Conservation (phyloP, 2,888 invertebrate genomes). For the Cremastinae sp. region DNA sequence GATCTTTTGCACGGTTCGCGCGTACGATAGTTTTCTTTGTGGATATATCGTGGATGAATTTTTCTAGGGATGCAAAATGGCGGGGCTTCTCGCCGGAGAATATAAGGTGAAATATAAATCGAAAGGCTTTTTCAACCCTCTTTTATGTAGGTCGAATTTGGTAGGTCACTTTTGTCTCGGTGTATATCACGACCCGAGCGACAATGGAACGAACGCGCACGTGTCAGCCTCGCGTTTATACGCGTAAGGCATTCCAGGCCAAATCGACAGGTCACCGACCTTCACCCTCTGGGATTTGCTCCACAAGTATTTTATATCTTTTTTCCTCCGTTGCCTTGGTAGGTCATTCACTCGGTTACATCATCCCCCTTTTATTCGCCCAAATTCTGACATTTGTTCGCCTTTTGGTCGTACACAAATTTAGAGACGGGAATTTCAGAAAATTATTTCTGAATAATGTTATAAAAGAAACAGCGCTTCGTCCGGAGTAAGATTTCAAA, state of each 20-base stretch:
- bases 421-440: no score
- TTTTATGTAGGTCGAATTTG: slow-evolving; percentile 22
- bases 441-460: no score
- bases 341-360: slow-evolving; percentile 1
- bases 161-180: slow-evolving; percentile 34
- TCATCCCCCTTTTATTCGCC: background rate
- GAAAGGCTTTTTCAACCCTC: background rate
- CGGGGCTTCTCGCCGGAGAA: no score
- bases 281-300: slow-evolving; percentile 21
- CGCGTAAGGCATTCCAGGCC: slow-evolving; percentile 11
- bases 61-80: slow-evolving; percentile 13
- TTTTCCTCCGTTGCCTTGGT: background rate
- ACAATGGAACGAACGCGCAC: slow-evolving; percentile 24
- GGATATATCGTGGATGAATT: background rate
- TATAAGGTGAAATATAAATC: background rate
- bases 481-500: no score
- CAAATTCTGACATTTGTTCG: no score
- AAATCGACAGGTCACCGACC: slow-evolving; percentile 28
- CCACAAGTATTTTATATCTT: slow-evolving; percentile 22
- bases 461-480: no score
- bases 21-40: no score
- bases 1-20: no score
- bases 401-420: no score
- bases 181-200: background rate
- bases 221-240: slow-evolving; percentile 11